Conservation (phyloP, 2,113 vertebrate species). For the Leucosticte australis region DNA sequence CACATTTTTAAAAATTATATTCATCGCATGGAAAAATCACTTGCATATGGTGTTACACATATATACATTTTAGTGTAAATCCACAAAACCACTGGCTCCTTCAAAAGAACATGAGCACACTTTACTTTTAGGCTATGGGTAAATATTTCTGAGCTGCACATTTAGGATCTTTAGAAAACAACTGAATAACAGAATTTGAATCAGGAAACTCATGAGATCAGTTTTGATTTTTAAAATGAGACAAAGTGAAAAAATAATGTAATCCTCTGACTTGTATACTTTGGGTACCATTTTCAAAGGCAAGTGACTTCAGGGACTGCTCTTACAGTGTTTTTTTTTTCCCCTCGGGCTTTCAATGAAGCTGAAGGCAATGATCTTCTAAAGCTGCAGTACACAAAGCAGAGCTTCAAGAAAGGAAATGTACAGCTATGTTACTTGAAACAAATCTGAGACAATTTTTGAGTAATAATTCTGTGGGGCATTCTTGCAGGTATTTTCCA, state of each 20-base stretch:
- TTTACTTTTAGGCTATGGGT: background rate
- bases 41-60: accelerated
- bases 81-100: background rate
- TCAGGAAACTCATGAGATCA: background rate
- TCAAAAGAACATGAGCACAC: background rate
- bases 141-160: background rate
- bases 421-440: background rate
- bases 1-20: background rate
- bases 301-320: background rate
- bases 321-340: background rate
- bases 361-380: background rate
- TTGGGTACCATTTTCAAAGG: background rate
- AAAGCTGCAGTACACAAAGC: background rate
- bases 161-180: background rate
- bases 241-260: background rate
- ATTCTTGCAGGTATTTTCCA: background rate
- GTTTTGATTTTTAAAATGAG: background rate
- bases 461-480: background rate
- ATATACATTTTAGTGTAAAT: background rate
- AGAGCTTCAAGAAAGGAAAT: background rate
- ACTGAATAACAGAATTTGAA: background rate
- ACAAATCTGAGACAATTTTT: background rate
- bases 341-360: background rate
- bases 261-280: background rate
- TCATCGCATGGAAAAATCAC: background rate